A percentile compares a stretch with the other conserved stretches of the same genome.
Conservation (phyloP, 2,113 vertebrate genomes). For the Archocentrus centrarchus region DNA sequence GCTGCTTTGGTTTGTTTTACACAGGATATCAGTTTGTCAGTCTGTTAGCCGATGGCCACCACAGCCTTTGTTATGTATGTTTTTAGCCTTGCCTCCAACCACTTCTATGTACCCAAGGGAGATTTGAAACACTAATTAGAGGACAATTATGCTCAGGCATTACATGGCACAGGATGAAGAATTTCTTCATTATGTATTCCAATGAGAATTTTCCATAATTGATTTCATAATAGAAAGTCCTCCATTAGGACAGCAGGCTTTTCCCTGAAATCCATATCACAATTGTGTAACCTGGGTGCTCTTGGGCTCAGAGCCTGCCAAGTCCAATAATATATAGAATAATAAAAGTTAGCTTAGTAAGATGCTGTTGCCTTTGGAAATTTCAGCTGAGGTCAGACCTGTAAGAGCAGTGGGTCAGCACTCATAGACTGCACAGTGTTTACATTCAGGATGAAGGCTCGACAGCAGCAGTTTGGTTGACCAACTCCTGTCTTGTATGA, state of each 20-base stretch:
- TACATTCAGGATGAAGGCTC: constrained; percentile 10
- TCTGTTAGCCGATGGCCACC: constrained; percentile 23
- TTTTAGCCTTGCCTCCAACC: constrained; percentile 34
- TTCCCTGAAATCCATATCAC: constrained; percentile 50
- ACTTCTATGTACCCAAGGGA: constrained; percentile 35
- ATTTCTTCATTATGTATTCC: constrained; percentile 65
- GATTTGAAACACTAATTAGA: constrained; percentile 60
- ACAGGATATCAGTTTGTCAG: constrained; percentile 38
- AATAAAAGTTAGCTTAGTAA: constrained; percentile 37
- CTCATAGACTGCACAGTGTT: not conserved
- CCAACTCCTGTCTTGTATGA: constrained; percentile 52
- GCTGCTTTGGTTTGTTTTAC: not conserved
- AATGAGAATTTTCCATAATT: constrained; percentile 55
- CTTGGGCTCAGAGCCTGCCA: constrained; percentile 27
- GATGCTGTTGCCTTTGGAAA: constrained; percentile 24
- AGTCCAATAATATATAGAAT: constrained; percentile 29
- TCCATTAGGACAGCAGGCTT: constrained; percentile 51
- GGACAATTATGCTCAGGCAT: constrained; percentile 49
- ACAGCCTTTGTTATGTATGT: constrained; percentile 10
- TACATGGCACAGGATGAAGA: constrained; percentile 47
- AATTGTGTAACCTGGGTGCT: constrained; percentile 18
- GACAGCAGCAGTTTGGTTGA: constrained; percentile 16
- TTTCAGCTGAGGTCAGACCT: constrained; percentile 19
- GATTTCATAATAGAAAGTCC: constrained; percentile 60
- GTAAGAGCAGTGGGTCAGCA: constrained; percentile 22